Evolutionary conservation across 1,140 invertebrate species (phyloP), one percentile per base, ranked within the genome.

Genomic region (Hyposmocoma kahamanoa): DNA sequence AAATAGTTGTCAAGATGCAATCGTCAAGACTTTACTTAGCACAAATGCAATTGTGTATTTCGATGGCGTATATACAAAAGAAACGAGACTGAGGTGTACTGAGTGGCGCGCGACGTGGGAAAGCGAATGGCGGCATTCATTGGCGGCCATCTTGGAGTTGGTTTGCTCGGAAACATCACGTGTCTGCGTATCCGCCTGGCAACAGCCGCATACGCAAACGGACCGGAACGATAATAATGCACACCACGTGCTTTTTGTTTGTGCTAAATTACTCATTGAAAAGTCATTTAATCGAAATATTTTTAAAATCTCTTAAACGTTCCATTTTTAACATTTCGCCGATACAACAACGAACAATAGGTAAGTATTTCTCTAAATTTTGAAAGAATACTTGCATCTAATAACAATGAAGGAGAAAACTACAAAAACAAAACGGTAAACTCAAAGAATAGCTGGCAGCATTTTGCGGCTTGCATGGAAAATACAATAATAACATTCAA

Each of bases 81-180:
- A 78, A 84, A 81, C 63, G 59, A 76, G 67, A 79, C 76, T 72
- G 61, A 78, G 73, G 72, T 73, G 72, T 75, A 69, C 74, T 62
- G 67, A 75, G 70, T 72, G 74, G 70, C 62, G 70, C 68, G 71
- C 74, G 67, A 81, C 81, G 77, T 84, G 79, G 79, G 79, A 83
- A 84, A 84, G 81, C 81, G 81, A 81, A 82, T 79, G 77, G 78
- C 76, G 66, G 72, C 64, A 67, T n/a, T n/a, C n/a, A n/a, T 64
- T 66, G 62, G 66, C 81, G 64, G 81, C 79, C 79, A 84, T 83
- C 68, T 84, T 84, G 77, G 64, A 71, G 62, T 69, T 56, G 67
- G 71, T 62, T 68, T 47, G 70, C 67, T 78, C 75, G 66, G 67
- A 72, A 76, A 77, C 73, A 74, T 77, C 69, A 78, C 76, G 68